Evolutionary conservation across 2,113 vertebrate genomes (phyloP).

Genomic region (Coptodon rendalli): DNA sequence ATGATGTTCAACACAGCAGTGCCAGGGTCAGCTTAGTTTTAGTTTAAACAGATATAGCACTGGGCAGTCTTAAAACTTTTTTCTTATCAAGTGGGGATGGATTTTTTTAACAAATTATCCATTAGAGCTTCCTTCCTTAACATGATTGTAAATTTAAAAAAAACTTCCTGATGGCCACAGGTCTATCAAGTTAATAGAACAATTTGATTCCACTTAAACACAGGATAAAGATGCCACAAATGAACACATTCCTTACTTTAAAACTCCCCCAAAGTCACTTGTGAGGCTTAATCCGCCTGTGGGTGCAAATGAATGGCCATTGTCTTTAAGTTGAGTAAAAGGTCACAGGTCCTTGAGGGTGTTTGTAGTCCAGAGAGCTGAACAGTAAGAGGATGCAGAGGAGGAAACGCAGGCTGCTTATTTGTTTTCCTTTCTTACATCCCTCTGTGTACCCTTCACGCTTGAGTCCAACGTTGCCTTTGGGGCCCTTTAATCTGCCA

Average conservation of each 20-base stretch:
- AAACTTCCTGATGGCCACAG: neutral
- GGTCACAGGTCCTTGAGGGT: constrained; percentile 17
- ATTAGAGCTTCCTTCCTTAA: neutral
- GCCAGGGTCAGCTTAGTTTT: neutral
- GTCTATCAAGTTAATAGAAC: neutral
- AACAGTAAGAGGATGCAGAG: constrained; percentile 41
- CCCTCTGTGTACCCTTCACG: neutral
- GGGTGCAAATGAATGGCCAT: constrained; percentile 31
- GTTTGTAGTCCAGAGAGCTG: constrained; percentile 28
- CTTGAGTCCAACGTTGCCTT: neutral
- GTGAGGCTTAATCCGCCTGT: neutral
- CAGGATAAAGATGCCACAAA: neutral
- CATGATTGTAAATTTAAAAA: neutral
- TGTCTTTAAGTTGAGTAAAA: constrained; percentile 38
- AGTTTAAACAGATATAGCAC: neutral
- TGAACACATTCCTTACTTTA: neutral
- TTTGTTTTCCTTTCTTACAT: constrained; percentile 16
- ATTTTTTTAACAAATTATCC: neutral
- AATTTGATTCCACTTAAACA: neutral
- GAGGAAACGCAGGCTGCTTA: constrained; percentile 37
- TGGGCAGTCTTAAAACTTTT: neutral
- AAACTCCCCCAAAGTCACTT: neutral
- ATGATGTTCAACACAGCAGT: neutral
- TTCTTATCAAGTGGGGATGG: neutral
- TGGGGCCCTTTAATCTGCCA: neutral